Conservation (phyloP, 2,113 vertebrate genomes). For the Lanius collurio region DNA sequence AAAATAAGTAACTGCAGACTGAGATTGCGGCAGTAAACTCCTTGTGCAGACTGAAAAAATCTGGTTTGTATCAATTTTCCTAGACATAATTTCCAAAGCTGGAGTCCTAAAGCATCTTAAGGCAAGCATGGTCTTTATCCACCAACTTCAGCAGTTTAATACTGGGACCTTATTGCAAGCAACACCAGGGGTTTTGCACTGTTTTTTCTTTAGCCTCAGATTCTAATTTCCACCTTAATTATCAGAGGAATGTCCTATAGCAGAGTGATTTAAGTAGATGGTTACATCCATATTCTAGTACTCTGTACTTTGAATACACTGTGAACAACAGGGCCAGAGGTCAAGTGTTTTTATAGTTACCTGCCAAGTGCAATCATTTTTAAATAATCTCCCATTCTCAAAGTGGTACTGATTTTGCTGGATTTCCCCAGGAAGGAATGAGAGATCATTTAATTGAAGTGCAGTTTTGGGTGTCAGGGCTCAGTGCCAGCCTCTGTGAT, state of each 20-base stretch:
- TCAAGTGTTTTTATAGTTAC: neutral
- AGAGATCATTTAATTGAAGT: conserved; percentile 1
- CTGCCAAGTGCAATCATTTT: neutral
- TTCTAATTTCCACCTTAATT: neutral
- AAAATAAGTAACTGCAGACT: neutral
- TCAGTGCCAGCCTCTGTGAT: neutral
- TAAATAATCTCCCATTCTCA: neutral
- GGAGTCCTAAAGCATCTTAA: neutral
- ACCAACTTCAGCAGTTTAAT: neutral
- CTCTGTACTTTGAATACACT: neutral
- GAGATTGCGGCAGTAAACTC: neutral
- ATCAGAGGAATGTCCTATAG: neutral
- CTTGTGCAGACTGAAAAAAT: neutral
- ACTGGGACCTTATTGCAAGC: neutral
- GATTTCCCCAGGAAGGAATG: neutral
- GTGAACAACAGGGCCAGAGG: neutral
- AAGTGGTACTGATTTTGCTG: neutral
- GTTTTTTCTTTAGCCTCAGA: neutral
- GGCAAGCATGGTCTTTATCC: neutral
- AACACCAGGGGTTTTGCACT: neutral
- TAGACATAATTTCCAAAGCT: neutral
- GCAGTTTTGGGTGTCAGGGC: neutral
- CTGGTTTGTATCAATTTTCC: neutral
- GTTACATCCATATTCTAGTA: neutral
- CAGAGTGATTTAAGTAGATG: neutral